Conservation (phyloP, 2,888 invertebrate genomes). For the Fabriciana adippe region DNA sequence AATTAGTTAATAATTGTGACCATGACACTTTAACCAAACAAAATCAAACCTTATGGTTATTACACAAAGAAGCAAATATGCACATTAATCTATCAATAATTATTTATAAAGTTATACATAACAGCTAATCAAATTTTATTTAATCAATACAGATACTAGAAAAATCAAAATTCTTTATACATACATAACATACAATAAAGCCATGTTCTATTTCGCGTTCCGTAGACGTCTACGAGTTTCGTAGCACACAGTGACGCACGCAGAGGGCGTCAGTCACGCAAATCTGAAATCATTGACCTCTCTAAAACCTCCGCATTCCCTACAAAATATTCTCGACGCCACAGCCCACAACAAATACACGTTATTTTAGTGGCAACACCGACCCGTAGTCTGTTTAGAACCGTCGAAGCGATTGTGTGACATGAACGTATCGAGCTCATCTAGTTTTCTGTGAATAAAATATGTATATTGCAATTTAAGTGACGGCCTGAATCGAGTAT, state of each 20-base stretch:
- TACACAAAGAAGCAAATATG: too few species aligned
- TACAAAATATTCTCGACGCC: constrained; percentile 42
- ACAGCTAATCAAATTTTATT: neutral
- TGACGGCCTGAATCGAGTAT: constrained; percentile 26
- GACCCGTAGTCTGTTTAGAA: constrained; percentile 22
- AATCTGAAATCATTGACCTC: constrained; percentile 63
- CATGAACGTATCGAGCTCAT: neutral
- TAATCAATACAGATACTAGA: constrained; percentile 15
- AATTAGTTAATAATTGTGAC: too few species aligned
- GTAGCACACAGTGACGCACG: constrained; percentile 71
- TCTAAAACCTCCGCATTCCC: constrained; percentile 58
- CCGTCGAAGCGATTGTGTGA: constrained; percentile 15
- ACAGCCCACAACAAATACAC: constrained; percentile 33
- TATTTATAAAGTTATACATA: neutral
- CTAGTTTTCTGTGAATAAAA: constrained; percentile 17
- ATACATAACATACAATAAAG: constrained; percentile 12
- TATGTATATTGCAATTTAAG: constrained; percentile 28
- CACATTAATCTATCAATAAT: too few species aligned
- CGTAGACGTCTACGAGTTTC: constrained; percentile 73
- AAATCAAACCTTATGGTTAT: too few species aligned
- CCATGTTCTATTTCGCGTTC: constrained; percentile 41
- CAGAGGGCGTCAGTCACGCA: constrained; percentile 64
- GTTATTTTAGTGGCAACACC: constrained; percentile 42
- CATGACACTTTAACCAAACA: too few species aligned
- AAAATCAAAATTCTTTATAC: constrained; percentile 7